Conservation (phyloP, 1,140 invertebrate genomes). For the Drosophila tsacasi region DNA sequence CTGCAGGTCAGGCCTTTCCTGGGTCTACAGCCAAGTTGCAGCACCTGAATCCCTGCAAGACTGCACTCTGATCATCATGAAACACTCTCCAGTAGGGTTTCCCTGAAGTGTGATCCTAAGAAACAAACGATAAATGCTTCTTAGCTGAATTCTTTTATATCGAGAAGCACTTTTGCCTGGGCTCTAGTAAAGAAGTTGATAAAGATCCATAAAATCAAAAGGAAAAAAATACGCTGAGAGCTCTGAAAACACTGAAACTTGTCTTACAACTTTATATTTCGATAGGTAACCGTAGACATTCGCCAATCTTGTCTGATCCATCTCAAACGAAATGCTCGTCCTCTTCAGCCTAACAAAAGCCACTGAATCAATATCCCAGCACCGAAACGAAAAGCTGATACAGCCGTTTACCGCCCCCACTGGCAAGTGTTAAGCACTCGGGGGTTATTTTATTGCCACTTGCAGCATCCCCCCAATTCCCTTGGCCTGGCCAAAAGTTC, state of each 20-base stretch:
- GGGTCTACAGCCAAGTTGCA: neutral
- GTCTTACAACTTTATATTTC: too few relatives aligned
- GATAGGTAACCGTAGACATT: neutral
- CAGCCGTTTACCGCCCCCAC: too few relatives aligned
- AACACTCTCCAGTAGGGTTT: neutral
- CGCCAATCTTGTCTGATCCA: neutral
- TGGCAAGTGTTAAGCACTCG: constrained; percentile 30
- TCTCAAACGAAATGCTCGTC: neutral
- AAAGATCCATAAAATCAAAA: neutral
- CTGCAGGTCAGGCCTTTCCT: neutral
- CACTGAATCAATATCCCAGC: constrained; percentile 24
- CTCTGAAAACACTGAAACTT: too few relatives aligned
- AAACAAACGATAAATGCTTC: too few relatives aligned
- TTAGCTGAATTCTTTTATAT: neutral
- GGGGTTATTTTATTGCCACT: constrained; percentile 35
- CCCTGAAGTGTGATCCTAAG: neutral
- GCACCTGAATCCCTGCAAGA: neutral
- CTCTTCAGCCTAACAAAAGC: constrained; percentile 21
- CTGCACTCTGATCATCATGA: neutral
- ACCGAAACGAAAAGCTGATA: neutral
- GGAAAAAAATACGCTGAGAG: neutral
- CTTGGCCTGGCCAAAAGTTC: constrained; percentile 23
- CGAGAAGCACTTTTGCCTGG: neutral
- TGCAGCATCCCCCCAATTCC: neutral
- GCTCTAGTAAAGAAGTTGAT: too few relatives aligned